Percentiles rank a stretch among this genome's conserved stretches.
These are phyloP conservation scores for Parnassius mnemosyne DNA, from an alignment of 2,888 invertebrate species.

Conservation along the genomic window DNA sequence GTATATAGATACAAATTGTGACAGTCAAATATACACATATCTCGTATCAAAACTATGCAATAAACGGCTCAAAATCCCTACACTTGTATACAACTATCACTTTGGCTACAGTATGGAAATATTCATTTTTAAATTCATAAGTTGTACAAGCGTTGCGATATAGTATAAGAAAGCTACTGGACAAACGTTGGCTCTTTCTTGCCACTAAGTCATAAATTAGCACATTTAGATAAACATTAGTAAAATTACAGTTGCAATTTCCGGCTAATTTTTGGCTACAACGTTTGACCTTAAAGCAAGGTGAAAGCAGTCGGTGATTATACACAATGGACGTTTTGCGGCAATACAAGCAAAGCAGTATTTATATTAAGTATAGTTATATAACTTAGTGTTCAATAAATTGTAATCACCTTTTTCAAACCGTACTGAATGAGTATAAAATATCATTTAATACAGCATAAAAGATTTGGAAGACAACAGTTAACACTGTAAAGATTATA, in stretches of 20 bases:
- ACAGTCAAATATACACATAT: background rate
- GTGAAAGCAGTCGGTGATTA: background rate
- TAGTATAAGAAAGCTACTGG: constrained; percentile 1
- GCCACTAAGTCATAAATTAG: no score
- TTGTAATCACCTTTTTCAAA: no score
- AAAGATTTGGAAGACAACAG: no score
- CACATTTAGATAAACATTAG: no score
- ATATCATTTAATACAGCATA: no score
- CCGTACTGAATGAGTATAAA: no score
- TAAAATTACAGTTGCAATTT: no score
- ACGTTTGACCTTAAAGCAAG: background rate
- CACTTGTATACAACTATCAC: constrained; percentile 19
- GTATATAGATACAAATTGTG: background rate
- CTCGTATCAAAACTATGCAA: constrained; percentile 2
- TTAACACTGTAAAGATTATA: no score
- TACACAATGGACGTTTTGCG: constrained; percentile 45
- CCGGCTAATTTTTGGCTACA: background rate
- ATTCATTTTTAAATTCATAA: constrained; percentile 38
- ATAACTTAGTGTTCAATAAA: no score
- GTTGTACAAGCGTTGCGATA: constrained; percentile 50
- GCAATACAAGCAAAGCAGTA: constrained; percentile 9
- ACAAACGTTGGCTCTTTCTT: background rate
- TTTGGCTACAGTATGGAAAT: constrained; percentile 39
- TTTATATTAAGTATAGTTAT: no score
- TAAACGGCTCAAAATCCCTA: background rate